These are phyloP conservation scores for Araneus ventricosus DNA, from an alignment of 1,140 invertebrate genomes.

Conservation along the genomic window DNA sequence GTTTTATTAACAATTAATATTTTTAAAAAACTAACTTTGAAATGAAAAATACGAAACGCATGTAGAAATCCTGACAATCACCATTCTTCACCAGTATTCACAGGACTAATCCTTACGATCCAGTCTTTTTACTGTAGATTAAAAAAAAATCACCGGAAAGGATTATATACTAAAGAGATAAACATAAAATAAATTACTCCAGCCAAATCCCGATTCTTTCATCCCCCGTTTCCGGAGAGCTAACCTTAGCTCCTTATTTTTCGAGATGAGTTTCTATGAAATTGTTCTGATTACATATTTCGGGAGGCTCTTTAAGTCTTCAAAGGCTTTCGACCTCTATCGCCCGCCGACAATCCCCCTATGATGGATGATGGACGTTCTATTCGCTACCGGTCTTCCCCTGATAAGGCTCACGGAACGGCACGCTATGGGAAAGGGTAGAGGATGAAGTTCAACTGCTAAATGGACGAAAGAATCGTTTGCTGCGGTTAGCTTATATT, in stretches of 20 bases:
- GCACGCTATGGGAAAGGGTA: background rate
- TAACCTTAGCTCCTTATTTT: background rate
- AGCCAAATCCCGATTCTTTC: background rate
- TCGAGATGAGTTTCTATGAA: background rate
- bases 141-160: slow-evolving; percentile 3
- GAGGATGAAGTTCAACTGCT: background rate
- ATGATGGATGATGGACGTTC: slow-evolving; percentile 20
- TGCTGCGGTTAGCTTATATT: no score
- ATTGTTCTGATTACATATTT: slow-evolving; percentile 39
- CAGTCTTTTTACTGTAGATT: background rate
- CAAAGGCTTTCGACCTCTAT: slow-evolving; percentile 28
- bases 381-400: background rate
- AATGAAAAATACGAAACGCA: no score
- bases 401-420: background rate
- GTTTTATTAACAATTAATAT: no score
- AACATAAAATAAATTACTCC: slow-evolving; percentile 38
- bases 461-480: no score
- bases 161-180: background rate
- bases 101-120: background rate
- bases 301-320: background rate
- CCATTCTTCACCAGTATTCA: background rate
- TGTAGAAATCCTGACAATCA: background rate
- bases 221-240: background rate
- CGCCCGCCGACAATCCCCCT: background rate
- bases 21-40: no score